Evolutionary conservation across 2,888 invertebrate genomes (phyloP).

Genomic region (Belgica antarctica): DNA sequence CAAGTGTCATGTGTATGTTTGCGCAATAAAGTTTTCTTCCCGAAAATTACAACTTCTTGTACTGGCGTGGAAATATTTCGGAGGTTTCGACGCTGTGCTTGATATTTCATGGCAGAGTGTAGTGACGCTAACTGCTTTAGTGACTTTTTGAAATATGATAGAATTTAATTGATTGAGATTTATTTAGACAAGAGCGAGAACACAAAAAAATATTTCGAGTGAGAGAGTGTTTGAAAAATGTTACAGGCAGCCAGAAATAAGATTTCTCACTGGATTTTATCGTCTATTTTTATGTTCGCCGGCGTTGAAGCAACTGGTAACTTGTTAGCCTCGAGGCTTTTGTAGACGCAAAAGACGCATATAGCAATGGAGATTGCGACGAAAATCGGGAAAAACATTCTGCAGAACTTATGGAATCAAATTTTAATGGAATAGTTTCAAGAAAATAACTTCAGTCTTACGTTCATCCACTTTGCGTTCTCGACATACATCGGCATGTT

Average conservation of each 20-base stretch:
- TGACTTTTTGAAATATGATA: neutral
- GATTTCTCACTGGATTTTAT: too few species aligned
- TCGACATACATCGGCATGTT: neutral
- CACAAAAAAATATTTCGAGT: too few species aligned
- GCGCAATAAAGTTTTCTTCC: conserved; percentile 10
- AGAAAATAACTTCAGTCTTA: neutral
- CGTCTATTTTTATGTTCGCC: too few species aligned
- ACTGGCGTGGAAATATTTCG: too few species aligned
- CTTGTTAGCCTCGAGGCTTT: neutral
- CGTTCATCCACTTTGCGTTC: neutral
- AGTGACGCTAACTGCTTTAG: neutral
- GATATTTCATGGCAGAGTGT: too few species aligned
- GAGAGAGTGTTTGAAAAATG: too few species aligned
- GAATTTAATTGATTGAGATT: conserved; percentile 17
- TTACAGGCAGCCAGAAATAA: too few species aligned
- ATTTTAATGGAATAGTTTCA: neutral
- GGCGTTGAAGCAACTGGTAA: neutral
- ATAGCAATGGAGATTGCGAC: neutral
- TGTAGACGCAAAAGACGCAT: neutral
- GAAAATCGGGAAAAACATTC: neutral
- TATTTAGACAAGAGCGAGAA: too few species aligned
- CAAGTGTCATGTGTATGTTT: conserved; percentile 18
- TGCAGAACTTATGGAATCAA: neutral
- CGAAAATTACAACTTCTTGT: neutral
- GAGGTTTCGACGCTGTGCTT: neutral